Conservation (phyloP, 35 echinoderm and acorn worm genomes). For the Heliocidaris tuberculata region DNA sequence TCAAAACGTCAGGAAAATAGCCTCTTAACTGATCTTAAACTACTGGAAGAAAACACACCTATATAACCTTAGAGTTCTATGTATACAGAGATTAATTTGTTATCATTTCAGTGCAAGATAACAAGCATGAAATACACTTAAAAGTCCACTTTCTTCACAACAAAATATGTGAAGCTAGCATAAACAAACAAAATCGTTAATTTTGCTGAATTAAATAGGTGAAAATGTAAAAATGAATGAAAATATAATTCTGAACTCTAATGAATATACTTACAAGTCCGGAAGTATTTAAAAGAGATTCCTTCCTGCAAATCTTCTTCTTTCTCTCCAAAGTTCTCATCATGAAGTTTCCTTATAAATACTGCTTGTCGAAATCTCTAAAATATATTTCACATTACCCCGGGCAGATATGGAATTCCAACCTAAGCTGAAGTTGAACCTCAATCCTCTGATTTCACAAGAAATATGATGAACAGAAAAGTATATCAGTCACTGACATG, state of each 20-base stretch:
- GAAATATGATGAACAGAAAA: neutral
- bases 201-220: too few species aligned
- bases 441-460: neutral
- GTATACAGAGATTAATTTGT: too few species aligned
- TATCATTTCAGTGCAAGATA: too few species aligned
- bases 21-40: neutral
- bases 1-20: neutral
- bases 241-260: too few species aligned
- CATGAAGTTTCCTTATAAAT: neutral
- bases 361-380: neutral
- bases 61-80: too few species aligned
- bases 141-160: too few species aligned
- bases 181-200: neutral
- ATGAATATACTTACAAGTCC: constrained; percentile 1
- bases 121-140: too few species aligned
- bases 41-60: too few species aligned
- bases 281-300: constrained; percentile 5
- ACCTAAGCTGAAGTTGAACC: neutral
- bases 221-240: too few species aligned
- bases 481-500: neutral
- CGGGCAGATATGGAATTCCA: neutral
- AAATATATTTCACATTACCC: neutral
- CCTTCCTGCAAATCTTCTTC: constrained; percentile 24
- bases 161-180: neutral
- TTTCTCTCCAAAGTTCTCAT: constrained; percentile 31